Conservation (phyloP, 2,888 invertebrate species). For the Lithodes maja region DNA sequence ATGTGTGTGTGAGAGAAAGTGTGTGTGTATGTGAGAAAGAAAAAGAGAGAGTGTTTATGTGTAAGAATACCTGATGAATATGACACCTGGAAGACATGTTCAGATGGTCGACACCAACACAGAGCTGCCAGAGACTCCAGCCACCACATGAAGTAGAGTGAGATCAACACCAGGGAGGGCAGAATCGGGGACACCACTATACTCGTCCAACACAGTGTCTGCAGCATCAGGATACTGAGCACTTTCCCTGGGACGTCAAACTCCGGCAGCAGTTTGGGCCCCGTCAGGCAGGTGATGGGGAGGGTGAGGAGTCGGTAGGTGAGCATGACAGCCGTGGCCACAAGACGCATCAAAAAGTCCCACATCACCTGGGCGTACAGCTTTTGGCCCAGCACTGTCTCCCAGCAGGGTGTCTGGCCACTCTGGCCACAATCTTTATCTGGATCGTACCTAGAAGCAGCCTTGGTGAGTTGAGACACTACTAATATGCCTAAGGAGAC, state of each 20-base stretch:
- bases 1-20: neutral
- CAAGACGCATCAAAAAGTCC: conserved; percentile 36
- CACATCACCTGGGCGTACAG: conserved; percentile 52
- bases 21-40: neutral
- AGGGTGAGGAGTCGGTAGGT: conserved; percentile 12
- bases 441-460: no score
- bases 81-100: conserved; percentile 35
- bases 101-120: conserved; percentile 11
- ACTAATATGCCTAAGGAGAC: conserved; percentile 40
- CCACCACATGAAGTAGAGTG: conserved; percentile 19
- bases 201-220: conserved; percentile 51
- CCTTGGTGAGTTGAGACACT: conserved; percentile 30
- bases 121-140: conserved; percentile 41
- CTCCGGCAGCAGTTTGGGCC: conserved; percentile 3
- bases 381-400: conserved; percentile 43
- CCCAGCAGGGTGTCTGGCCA: conserved; percentile 41
- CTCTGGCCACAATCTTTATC: neutral
- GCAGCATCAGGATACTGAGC: conserved; percentile 37
- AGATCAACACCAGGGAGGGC: conserved; percentile 35
- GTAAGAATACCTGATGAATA: neutral
- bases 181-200: conserved; percentile 48
- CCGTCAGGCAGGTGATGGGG: neutral
- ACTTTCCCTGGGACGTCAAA: conserved; percentile 47
- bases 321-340: conserved; percentile 6
- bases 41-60: neutral